Evolutionary conservation across 2,888 invertebrate genomes (phyloP).

Genomic region (Kuschelorhynchus macadamiae): DNA sequence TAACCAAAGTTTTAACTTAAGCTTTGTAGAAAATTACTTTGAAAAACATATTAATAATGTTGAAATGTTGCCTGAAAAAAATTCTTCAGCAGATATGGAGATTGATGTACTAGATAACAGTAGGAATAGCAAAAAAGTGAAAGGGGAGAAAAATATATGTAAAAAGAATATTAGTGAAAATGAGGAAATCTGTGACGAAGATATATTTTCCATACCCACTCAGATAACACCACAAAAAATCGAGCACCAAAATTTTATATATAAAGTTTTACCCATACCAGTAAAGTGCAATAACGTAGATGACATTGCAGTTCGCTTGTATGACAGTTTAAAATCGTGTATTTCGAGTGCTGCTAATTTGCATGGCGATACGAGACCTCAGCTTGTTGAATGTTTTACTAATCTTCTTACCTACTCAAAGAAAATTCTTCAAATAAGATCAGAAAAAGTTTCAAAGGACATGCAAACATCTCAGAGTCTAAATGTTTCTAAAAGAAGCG

Average conservation of each 20-base stretch:
- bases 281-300: conserved; percentile 1
- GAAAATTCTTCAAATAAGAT: conserved; percentile 15
- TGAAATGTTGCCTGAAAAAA: conserved; percentile 4
- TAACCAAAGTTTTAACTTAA: conserved; percentile 14
- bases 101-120: conserved; percentile 1
- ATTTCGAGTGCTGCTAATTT: conserved; percentile 10
- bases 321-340: conserved; percentile 18
- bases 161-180: not conserved
- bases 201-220: conserved; percentile 25
- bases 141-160: not conserved
- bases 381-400: conserved; percentile 25
- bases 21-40: conserved; percentile 25
- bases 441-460: conserved; percentile 1
- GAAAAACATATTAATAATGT: conserved; percentile 12
- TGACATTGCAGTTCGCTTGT: not conserved
- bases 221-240: conserved; percentile 7
- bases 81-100: conserved; percentile 16
- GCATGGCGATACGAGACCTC: not conserved
- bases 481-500: not conserved
- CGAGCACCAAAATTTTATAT: not conserved
- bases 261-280: conserved; percentile 6
- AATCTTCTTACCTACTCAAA: conserved; percentile 33
- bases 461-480: not conserved
- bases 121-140: not conserved
- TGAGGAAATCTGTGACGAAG: conserved; percentile 10